Evolutionary conservation across 2,797 vertebrate genomes (phyloP), one percentile per base, ranked within the genome.

Genomic region (Adelosebastes latens): DNA sequence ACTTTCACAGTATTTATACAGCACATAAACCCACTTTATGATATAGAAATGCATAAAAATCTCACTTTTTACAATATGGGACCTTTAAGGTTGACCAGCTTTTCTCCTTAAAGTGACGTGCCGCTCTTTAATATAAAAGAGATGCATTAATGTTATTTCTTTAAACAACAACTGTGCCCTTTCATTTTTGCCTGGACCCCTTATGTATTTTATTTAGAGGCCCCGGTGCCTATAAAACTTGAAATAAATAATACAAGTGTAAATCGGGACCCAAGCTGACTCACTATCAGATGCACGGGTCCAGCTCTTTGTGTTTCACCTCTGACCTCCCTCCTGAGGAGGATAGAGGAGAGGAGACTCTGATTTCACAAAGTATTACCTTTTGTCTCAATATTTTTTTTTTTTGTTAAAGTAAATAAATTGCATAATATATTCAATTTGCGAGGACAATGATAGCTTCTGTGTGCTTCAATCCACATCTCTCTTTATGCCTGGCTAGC

Each of bases 401-500:
- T 14, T n/a, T 62, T 58, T 71, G 11, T 49, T 20, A 39, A 82
- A 5, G 14, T 9, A 53, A 72, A 76, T 29, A 56, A 42, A 82
- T 20, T 27, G 6, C 18, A 25, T 36, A 34, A 42, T 55, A 34
- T 24, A 2, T 72, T 72, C 39, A 13, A 52, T 68, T 42, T 53
- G 9, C 5, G 20, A 14, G 5, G 10, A 39, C 42, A 42, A 31
- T 66, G 16, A 49, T 24, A 53, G 46, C 8, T 61, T 75, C 5
- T 27, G 20, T 49, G 22, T 77, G 3, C 10, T 58, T 66, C 27
- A 62, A 31, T 62, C 39, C 20, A 62, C 25, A 39, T 24, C 29
- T 61, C 56, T 60, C 70, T 80, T 75, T 69, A 78, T 78, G 58
- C 71, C 75, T 62, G 65, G 61, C 69, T 69, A 75, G 71, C 61